Evolutionary conservation across 2,888 invertebrate species (phyloP).

Genomic region (Holacanthella duospinosa): DNA sequence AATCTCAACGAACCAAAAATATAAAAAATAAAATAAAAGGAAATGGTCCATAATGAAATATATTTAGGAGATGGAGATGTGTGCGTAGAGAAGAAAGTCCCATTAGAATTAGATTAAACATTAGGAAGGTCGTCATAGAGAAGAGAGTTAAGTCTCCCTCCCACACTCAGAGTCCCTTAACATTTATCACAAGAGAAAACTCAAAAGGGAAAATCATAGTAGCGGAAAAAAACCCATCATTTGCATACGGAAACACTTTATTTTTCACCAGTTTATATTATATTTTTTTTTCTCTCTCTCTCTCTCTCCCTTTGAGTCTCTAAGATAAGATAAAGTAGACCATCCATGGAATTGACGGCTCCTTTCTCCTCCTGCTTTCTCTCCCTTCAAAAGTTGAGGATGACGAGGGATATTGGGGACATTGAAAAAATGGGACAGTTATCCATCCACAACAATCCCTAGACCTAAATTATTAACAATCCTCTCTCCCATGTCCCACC

Average conservation of each 20-base stretch:
- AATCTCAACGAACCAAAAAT: no score
- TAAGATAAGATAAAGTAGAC: constrained; percentile 20
- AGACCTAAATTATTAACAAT: no score
- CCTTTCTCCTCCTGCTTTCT: constrained; percentile 12
- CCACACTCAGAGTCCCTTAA: no score
- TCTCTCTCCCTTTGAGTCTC: background rate
- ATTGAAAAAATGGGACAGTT: background rate
- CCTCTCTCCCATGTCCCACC: no score
- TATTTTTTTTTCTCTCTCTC: constrained; percentile 8
- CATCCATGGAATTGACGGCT: constrained; percentile 24
- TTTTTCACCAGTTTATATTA: constrained; percentile 18
- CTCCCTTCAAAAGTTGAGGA: background rate
- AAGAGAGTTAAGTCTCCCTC: no score
- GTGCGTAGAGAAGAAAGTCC: background rate
- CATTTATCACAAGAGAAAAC: no score
- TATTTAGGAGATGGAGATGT: background rate
- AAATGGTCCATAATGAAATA: background rate
- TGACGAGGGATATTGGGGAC: background rate
- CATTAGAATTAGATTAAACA: background rate
- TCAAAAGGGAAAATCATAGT: constrained; percentile 12
- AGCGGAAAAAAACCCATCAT: constrained; percentile 30
- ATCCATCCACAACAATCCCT: no score
- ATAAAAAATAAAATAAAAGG: background rate
- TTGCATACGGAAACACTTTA: constrained; percentile 34
- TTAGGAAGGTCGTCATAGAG: no score